Percentiles rank a stretch among this genome's conserved stretches.
These are phyloP conservation scores for Psilopsiagon aymara DNA, from an alignment of 2,113 vertebrate genomes.

Conservation along the genomic window DNA sequence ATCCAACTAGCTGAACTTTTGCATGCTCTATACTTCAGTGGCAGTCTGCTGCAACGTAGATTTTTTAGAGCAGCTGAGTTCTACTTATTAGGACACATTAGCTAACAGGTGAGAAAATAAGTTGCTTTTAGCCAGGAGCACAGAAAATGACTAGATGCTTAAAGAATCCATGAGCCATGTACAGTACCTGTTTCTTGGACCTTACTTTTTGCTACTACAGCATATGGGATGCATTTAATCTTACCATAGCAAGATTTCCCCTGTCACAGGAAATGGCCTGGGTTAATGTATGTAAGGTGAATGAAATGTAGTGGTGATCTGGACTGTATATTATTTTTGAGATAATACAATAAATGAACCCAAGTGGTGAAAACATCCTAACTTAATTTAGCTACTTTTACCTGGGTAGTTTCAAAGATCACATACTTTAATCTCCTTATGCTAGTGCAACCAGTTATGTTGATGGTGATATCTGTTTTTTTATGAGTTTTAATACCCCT, in stretches of 20 bases:
- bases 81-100: not conserved
- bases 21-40: not conserved
- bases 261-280: not conserved
- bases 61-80: not conserved
- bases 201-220: not conserved
- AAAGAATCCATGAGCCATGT: not conserved
- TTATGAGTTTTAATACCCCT: too few species aligned
- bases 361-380: not conserved
- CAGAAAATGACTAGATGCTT: not conserved
- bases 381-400: too few species aligned
- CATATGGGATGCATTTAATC: not conserved
- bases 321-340: not conserved
- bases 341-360: not conserved
- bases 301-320: not conserved
- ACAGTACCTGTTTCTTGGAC: not conserved
- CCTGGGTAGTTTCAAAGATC: too few species aligned
- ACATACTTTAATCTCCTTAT: too few species aligned
- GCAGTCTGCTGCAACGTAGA: not conserved
- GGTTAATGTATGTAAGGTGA: not conserved
- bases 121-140: not conserved
- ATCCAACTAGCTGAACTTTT: not conserved
- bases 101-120: not conserved
- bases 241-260: not conserved
- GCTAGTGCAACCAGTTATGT: too few species aligned
- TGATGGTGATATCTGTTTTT: too few species aligned